Conservation (phyloP, 2,888 invertebrate genomes). For the Rhimphoctona megacephalus region DNA sequence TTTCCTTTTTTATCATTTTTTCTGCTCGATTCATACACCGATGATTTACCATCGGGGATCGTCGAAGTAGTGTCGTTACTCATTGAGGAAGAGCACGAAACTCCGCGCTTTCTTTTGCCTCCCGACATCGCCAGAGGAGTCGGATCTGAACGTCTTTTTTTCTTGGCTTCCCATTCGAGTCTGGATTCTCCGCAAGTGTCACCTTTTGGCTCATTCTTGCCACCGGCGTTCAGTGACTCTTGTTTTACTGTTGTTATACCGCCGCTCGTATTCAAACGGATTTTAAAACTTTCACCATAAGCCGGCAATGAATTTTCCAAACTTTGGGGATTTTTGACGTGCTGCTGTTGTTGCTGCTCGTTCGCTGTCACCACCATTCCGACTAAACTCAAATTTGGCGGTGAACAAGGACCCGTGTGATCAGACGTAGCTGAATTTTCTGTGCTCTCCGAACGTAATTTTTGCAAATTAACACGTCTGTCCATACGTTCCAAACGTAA, state of each 20-base stretch:
- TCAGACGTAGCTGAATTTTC: slow-evolving; percentile 80
- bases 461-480: slow-evolving; percentile 86
- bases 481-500: slow-evolving; percentile 89
- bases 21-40: slow-evolving; percentile 75
- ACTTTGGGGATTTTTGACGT: slow-evolving; percentile 70
- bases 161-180: slow-evolving; percentile 80
- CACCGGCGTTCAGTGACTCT: slow-evolving; percentile 77
- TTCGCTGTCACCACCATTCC: slow-evolving; percentile 60
- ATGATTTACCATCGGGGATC: slow-evolving; percentile 76
- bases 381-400: slow-evolving; percentile 78
- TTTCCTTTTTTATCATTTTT: slow-evolving; percentile 82
- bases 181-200: slow-evolving; percentile 74
- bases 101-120: slow-evolving; percentile 81
- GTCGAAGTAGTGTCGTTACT: slow-evolving; percentile 82
- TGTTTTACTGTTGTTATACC: slow-evolving; percentile 83
- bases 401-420: slow-evolving; percentile 80
- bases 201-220: slow-evolving; percentile 78
- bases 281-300: slow-evolving; percentile 83
- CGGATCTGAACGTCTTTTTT: slow-evolving; percentile 81
- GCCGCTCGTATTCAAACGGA: slow-evolving; percentile 82
- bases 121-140: slow-evolving; percentile 70
- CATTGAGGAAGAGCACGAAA: slow-evolving; percentile 83
- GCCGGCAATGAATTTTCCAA: slow-evolving; percentile 77
- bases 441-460: slow-evolving; percentile 80
- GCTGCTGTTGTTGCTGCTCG: slow-evolving; percentile 49